Evolutionary conservation across 2,888 invertebrate species (phyloP).

Genomic region (Lumbricus terrestris): DNA sequence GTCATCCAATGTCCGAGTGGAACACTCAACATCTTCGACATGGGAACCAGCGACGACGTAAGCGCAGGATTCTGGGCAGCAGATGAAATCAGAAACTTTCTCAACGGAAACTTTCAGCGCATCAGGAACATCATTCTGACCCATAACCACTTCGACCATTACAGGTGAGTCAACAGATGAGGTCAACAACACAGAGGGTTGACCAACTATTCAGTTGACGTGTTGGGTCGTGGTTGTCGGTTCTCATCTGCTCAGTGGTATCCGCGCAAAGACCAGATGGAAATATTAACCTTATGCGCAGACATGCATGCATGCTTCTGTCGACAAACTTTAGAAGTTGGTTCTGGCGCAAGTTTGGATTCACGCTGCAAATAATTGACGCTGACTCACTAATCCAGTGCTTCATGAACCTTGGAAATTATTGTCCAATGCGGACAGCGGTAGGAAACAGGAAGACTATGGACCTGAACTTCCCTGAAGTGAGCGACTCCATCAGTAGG

Average conservation of each 20-base stretch:
- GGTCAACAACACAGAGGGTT: not conserved
- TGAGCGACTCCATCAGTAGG: too few relatives aligned
- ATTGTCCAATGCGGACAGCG: too few relatives aligned
- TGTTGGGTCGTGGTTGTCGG: not conserved
- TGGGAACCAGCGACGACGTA: conserved; percentile 31
- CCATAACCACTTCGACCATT: conserved; percentile 38
- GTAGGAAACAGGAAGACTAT: too few relatives aligned
- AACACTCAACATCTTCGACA: conserved; percentile 31
- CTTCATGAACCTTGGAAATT: too few relatives aligned
- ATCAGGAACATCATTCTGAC: conserved; percentile 34
- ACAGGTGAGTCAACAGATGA: not conserved
- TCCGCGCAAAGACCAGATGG: not conserved
- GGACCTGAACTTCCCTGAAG: too few relatives aligned
- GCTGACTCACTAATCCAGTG: too few relatives aligned
- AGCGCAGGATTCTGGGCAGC: conserved; percentile 29
- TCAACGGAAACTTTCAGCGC: conserved; percentile 18
- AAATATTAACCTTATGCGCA: not conserved
- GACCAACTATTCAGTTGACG: not conserved
- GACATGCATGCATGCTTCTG: not conserved
- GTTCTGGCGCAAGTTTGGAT: not conserved
- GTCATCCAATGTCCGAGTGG: conserved; percentile 38
- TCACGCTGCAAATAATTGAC: too few relatives aligned
- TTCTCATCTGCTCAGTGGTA: not conserved
- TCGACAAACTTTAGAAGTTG: not conserved
- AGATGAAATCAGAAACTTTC: conserved; percentile 29